These are phyloP conservation scores for Onthophagus sagittarius DNA, from an alignment of 2,888 invertebrate species.

Conservation along the genomic window DNA sequence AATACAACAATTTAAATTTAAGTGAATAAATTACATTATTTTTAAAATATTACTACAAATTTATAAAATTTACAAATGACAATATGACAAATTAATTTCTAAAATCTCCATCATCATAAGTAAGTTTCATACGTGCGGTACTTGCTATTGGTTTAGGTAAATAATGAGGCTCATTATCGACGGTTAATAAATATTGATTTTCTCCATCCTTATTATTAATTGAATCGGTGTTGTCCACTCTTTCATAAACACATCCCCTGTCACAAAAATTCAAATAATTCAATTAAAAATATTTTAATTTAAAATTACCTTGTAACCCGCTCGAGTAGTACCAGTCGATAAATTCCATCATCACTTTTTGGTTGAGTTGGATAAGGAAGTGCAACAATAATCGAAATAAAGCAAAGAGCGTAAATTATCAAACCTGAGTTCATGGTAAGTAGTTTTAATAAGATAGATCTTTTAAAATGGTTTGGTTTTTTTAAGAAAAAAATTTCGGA, in stretches of 20 bases:
- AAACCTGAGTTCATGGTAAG: not conserved
- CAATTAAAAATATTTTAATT: not conserved
- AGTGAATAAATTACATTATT: too few relatives aligned
- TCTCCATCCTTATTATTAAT: not conserved
- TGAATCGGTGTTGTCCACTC: not conserved
- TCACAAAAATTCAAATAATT: not conserved
- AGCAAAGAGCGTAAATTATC: not conserved
- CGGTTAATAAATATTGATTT: not conserved
- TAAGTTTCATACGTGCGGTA: not conserved
- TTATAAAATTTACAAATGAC: too few relatives aligned
- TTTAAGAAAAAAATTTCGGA: too few relatives aligned
- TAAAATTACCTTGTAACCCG: conserved; percentile 5
- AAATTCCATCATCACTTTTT: conserved; percentile 1
- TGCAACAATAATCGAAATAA: not conserved
- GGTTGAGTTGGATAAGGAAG: not conserved
- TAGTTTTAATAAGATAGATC: too few relatives aligned
- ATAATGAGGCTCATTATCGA: not conserved
- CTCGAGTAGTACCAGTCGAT: not conserved
- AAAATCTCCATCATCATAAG: too few relatives aligned
- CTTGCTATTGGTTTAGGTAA: not conserved
- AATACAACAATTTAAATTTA: too few relatives aligned
- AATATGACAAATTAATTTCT: too few relatives aligned
- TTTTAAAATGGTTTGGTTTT: too few relatives aligned
- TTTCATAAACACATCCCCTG: not conserved
- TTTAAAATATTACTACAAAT: too few relatives aligned